Base-by-base conservation (phyloP, 1,140 invertebrate genomes). In the Metaphire vulgaris region DNA sequence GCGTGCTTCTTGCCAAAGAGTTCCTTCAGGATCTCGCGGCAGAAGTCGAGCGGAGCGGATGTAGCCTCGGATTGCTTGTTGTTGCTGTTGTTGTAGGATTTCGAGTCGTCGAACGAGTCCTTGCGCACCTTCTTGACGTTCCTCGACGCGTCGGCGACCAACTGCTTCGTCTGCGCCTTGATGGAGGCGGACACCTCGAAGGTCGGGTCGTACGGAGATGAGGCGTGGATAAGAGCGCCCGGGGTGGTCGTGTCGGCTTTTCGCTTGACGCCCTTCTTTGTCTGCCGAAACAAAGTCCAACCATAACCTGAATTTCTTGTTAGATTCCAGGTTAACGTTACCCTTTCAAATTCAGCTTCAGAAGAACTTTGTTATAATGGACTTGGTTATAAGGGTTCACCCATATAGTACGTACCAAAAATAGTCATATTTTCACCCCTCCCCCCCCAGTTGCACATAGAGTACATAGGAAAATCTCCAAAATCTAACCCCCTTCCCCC, bases 201-300 rank as follows among this genome's bases (percentile, higher is more conserved):
- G 41, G 41, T 56, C 41, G 79, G 73, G 72, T 81, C 80, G 75
- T 79, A 79, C 15, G 78, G 78, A 33, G 79, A 67, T 15, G 78
- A 29, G 16, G 74, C n/a, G 32, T 32, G 30, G 26, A 76, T 67
- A 2, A 31, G n/a, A 15, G 31, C 70, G 33, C 80, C 90, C 28
- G 86, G 86, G 68, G 94, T 96, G 26, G 95, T 97, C 65, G 95
- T 97, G 86, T 99, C 97, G 78, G 96, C 97, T 92, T 99, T 98
- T 90, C 97, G 92, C 87, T 99, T 99, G 78, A 99, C 94, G 33
- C 96, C 96, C 87, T 97, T 97, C 89, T 96, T 96, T 34, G 80
- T 81, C 83, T 84, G 79, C 21, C 65, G n/a, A n/a, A n/a, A n/a
- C n/a, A n/a, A n/a, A n/a, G n/a, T n/a, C n/a, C n/a, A n/a, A n/a